A percentile compares a stretch with the other conserved stretches of the same genome.
phyloP scores from a whole-genome alignment of 2,888 invertebrate genomes.

The Strigamia transsilvanica region DNA sequence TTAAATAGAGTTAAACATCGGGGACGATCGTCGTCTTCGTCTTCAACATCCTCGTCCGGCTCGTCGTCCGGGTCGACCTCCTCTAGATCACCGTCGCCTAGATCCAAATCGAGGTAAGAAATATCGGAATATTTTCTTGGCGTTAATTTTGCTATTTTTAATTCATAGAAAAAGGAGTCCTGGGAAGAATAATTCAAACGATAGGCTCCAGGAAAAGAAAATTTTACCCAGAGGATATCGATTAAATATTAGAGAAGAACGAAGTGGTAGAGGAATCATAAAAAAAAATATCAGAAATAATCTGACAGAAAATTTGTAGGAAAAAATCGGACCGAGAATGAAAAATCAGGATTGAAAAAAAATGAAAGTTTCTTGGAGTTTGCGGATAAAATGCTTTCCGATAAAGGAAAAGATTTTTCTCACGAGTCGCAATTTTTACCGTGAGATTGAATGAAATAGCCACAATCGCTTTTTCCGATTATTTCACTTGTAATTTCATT shows the following conservation, averaged over 20 bases:
- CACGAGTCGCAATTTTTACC: neutral
- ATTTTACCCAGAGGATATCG: neutral
- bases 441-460: neutral
- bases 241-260: neutral
- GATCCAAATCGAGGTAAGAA: constrained; percentile 5
- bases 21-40: constrained; percentile 46
- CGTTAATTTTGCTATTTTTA: neutral
- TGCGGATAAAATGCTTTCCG: neutral
- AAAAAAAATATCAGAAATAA: neutral
- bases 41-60: constrained; percentile 51
- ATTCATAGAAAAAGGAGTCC: neutral
- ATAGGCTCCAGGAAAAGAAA: neutral
- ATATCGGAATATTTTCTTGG: neutral
- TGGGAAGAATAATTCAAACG: neutral
- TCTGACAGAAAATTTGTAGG: neutral
- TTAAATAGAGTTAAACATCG: neutral
- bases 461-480: neutral
- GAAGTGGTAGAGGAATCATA: neutral
- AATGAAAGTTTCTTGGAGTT: neutral
- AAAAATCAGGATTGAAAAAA: neutral
- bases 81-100: constrained; percentile 38
- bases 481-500: neutral
- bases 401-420: neutral
- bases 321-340: neutral
- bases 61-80: constrained; percentile 32